Base-by-base conservation (phyloP, 2,888 invertebrate genomes). In the Drosophila testacea region DNA sequence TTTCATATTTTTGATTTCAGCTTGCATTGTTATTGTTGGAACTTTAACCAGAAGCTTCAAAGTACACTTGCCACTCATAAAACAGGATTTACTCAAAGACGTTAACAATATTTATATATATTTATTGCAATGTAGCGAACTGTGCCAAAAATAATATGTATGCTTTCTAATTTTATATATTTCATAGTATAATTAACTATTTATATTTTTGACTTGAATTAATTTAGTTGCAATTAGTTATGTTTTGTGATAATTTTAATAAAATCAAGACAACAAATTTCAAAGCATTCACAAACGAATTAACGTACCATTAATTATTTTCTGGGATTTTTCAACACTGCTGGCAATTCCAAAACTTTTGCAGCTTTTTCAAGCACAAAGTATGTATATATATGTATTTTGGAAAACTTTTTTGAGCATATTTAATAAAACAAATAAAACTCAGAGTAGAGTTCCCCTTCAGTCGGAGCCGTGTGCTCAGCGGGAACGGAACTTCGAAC, bases 201-300 rank as follows among this genome's bases (percentile, higher is more conserved):
- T 81, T 81, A 82, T 81, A 83, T 54, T 65, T 73, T 50, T 60
- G 72, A 68, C 48, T 69, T 85, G 67, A 63, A 73, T 71, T 81
- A 70, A 72, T 77, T 83, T 70, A 81, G 70, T 75, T 75, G 51
- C 75, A 72, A 69, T 67, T 86, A 48, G 34, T n/a, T 48, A n/a
- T 48, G 39, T 59, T 55, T 81, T 89, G 83, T 90, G 88, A 81
- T 90, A 82, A 81, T 70, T 74, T 55, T 69, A 81, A 81, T 77
- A 78, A 77, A 85, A 86, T 69, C 50, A 61, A 66, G 73, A 73
- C 60, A 10, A 50, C 13, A 60, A 66, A 52, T 51, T 42, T 38
- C 30, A 46, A 69, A 57, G 59, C 48, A 44, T 44, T 36, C 52
- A 60, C 48, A 73, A 71, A 48, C 44, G 16, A 62, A 56, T 32